phyloP scores from a whole-genome alignment of 2,113 vertebrate species.

The Phasianus colchicus region DNA sequence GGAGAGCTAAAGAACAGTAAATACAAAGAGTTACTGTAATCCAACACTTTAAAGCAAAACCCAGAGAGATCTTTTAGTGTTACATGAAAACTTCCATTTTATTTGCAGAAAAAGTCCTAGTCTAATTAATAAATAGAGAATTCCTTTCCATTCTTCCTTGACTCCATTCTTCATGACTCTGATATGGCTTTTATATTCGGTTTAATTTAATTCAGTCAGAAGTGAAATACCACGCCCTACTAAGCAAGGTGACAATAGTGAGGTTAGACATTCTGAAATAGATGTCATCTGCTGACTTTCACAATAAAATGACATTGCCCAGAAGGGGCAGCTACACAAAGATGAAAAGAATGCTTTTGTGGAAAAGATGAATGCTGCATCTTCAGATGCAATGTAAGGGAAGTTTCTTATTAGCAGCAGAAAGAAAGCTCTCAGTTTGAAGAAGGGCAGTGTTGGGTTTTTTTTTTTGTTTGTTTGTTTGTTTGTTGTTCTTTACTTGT shows the following conservation, averaged over 20 bases:
- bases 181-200: background rate
- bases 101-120: background rate
- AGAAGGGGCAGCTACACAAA: background rate
- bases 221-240: background rate
- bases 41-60: background rate
- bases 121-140: background rate
- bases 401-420: background rate
- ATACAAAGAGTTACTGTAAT: background rate
- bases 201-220: slow-evolving; percentile 11
- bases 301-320: background rate
- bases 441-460: background rate
- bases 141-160: background rate
- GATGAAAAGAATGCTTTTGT: background rate
- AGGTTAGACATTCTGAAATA: background rate
- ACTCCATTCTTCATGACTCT: background rate
- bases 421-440: background rate
- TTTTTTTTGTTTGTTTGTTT: background rate
- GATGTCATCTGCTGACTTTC: background rate
- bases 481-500: background rate
- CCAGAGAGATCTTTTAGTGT: background rate
- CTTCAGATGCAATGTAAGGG: background rate
- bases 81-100: background rate
- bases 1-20: background rate
- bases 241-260: background rate
- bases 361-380: background rate